These are phyloP conservation scores for Sakesphorus luctuosus DNA, from an alignment of 2,113 vertebrate species.

Conservation along the genomic window DNA sequence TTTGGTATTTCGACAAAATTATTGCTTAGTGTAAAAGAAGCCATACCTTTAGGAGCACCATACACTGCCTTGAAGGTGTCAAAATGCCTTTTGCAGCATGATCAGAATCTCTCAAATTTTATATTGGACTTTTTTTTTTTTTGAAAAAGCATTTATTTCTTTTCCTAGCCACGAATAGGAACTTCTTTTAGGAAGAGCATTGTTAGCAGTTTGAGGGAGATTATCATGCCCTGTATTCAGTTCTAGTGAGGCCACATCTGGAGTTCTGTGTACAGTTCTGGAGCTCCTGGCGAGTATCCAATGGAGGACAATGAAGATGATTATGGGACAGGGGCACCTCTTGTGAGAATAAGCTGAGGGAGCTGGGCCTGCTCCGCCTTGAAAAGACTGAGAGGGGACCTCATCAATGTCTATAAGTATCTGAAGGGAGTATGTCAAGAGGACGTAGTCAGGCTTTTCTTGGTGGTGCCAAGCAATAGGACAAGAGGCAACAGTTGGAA, in stretches of 20 bases:
- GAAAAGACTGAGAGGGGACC: not conserved
- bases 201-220: not conserved
- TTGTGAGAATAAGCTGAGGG: not conserved
- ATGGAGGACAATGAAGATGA: too few species aligned
- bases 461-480: too few species aligned
- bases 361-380: not conserved
- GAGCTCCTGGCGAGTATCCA: not conserved
- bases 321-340: not conserved
- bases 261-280: not conserved
- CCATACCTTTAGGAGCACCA: not conserved
- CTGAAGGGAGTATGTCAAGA: not conserved
- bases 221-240: not conserved
- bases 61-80: accelerated
- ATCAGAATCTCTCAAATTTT: not conserved
- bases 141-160: not conserved
- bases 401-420: not conserved
- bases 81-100: not conserved
- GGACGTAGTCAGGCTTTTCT: not conserved
- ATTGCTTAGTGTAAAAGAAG: not conserved
- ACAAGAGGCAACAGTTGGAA: not conserved
- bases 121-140: not conserved
- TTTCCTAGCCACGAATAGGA: not conserved
- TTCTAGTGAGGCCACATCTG: accelerated
- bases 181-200: not conserved
- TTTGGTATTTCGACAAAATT: not conserved